These are phyloP conservation scores for Drosophila arawakana DNA, from an alignment of 1,140 invertebrate species.

Conservation along the genomic window DNA sequence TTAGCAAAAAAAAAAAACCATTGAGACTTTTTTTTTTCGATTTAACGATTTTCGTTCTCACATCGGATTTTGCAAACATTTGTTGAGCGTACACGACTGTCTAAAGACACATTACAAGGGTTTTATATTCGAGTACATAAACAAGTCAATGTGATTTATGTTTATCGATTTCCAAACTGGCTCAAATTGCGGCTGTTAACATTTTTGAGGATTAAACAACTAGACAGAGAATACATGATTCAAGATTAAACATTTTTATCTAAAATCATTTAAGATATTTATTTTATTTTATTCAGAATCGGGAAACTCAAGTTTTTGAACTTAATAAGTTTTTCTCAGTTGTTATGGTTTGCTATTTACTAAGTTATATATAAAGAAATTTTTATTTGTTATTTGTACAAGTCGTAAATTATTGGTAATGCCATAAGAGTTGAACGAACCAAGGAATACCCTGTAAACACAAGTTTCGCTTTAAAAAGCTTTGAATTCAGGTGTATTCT, in stretches of 20 bases:
- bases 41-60: conserved; percentile 24
- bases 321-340: no score
- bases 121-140: conserved; percentile 11
- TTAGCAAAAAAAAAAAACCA: conserved; percentile 26
- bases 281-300: background rate
- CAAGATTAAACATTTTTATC: no score
- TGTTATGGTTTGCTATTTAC: no score
- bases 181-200: background rate
- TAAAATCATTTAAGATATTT: no score
- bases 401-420: no score
- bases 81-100: conserved; percentile 35
- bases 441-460: no score
- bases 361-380: no score
- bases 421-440: no score
- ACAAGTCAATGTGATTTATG: conserved; percentile 12
- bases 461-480: no score
- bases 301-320: no score
- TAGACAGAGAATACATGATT: background rate
- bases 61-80: conserved; percentile 23
- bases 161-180: background rate
- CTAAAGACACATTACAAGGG: conserved; percentile 37
- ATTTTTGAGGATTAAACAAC: background rate
- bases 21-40: conserved; percentile 28
- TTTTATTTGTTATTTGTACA: no score
- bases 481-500: no score